phyloP scores from a whole-genome alignment of 64 coral and sea anemone species.

The Hydrozoanthus tunicans region DNA sequence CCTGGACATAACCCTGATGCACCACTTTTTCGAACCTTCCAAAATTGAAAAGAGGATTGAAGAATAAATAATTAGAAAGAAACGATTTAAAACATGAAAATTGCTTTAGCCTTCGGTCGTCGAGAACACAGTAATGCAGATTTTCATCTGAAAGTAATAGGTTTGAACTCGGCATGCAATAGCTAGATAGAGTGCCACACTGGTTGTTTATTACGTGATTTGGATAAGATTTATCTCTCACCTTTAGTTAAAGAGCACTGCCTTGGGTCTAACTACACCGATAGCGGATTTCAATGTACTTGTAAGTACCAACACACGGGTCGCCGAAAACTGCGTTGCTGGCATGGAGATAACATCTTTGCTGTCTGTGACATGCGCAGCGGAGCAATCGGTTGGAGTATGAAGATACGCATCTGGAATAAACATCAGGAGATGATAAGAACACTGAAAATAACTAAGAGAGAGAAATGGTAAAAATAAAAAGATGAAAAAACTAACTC shows the following conservation, averaged over 20 bases:
- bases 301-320: conserved; percentile 27
- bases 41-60: no score
- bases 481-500: background rate
- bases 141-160: no score
- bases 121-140: no score
- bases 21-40: no score
- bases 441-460: background rate
- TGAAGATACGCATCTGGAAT: conserved; percentile 36
- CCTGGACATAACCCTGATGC: no score
- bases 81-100: no score
- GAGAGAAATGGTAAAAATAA: background rate
- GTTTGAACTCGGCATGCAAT: no score
- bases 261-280: background rate
- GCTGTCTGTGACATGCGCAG: conserved; percentile 43
- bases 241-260: background rate
- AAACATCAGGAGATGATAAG: background rate
- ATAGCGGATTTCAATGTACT: conserved; percentile 40
- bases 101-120: no score
- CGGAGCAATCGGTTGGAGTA: conserved; percentile 31
- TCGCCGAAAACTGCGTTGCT: conserved; percentile 42
- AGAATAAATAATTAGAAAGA: no score
- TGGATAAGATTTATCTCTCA: background rate
- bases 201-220: no score
- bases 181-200: no score
- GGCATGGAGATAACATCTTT: conserved; percentile 33